Percentiles rank a stretch among this genome's conserved stretches.
phyloP scores from a whole-genome alignment of 2,888 invertebrate genomes.

The Ceramica pisi region DNA sequence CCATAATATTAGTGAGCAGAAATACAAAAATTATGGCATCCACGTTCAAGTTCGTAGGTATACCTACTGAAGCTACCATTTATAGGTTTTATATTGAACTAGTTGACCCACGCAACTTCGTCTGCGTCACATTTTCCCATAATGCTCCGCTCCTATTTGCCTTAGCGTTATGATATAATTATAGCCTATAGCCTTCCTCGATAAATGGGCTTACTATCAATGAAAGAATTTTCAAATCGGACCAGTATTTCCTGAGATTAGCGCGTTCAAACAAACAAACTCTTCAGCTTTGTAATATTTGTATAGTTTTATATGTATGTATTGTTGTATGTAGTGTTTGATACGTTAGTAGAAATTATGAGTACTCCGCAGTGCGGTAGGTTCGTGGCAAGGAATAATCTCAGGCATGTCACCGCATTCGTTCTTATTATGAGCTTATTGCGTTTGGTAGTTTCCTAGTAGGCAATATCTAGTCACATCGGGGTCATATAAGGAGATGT shows the following conservation, averaged over 20 bases:
- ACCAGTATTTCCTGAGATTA: too few species aligned
- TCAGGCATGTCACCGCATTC: slow-evolving; percentile 81
- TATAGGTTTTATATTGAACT: slow-evolving; percentile 79
- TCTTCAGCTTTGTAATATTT: too few species aligned
- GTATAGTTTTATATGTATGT: too few species aligned
- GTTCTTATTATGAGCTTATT: slow-evolving; percentile 79
- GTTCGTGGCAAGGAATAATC: slow-evolving; percentile 78
- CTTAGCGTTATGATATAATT: too few species aligned
- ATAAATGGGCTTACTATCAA: too few species aligned
- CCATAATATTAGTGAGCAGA: slow-evolving; percentile 66
- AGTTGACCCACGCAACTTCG: too few species aligned
- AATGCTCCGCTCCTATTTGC: too few species aligned
- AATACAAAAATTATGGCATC: slow-evolving; percentile 67
- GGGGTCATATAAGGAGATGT: slow-evolving; percentile 39
- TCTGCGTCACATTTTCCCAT: too few species aligned
- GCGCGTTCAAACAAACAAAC: too few species aligned
- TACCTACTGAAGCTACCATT: slow-evolving; percentile 70
- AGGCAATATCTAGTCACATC: slow-evolving; percentile 62
- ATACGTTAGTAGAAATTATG: slow-evolving; percentile 80
- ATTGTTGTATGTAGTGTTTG: too few species aligned
- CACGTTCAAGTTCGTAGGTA: slow-evolving; percentile 69
- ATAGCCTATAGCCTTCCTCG: too few species aligned
- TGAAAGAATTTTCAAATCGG: too few species aligned
- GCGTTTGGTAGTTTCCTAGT: slow-evolving; percentile 64
- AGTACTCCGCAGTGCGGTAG: slow-evolving; percentile 82